Percentiles rank a stretch among this genome's conserved stretches.
phyloP scores from a whole-genome alignment of 1,140 invertebrate species.

The Asbolus verrucosus region DNA sequence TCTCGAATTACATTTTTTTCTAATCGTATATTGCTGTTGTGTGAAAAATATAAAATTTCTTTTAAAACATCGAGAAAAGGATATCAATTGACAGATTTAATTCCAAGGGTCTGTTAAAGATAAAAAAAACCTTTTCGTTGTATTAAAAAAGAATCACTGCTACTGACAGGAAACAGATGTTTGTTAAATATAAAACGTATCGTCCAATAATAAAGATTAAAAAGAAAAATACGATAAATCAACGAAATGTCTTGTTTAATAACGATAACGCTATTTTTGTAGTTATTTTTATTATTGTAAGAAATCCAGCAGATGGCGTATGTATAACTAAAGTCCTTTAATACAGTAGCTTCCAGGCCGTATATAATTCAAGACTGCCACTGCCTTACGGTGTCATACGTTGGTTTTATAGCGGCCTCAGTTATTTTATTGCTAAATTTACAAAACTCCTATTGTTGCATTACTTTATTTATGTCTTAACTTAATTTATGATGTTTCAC shows the following conservation, averaged over 20 bases:
- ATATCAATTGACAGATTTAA: neutral
- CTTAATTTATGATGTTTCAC: constrained; percentile 27
- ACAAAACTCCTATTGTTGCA: constrained; percentile 43
- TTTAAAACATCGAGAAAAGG: neutral
- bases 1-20: constrained; percentile 3
- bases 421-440: constrained; percentile 48
- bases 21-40: too few relatives aligned
- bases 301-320: constrained; percentile 39
- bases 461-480: constrained; percentile 35
- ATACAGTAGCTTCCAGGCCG: constrained; percentile 41
- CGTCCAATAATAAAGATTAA: neutral
- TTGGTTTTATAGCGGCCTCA: constrained; percentile 43
- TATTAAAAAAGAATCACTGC: too few relatives aligned
- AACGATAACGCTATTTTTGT: neutral
- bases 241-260: neutral
- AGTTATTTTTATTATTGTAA: constrained; percentile 29
- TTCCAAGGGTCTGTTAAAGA: neutral
- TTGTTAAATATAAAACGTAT: neutral
- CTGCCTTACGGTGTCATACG: constrained; percentile 47
- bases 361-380: constrained; percentile 46
- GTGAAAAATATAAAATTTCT: neutral
- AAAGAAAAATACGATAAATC: neutral
- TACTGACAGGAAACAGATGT: neutral
- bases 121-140: neutral
- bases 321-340: constrained; percentile 47